Evolutionary conservation across 1,140 invertebrate species (phyloP).

Genomic region (Diachasma alloeum): DNA sequence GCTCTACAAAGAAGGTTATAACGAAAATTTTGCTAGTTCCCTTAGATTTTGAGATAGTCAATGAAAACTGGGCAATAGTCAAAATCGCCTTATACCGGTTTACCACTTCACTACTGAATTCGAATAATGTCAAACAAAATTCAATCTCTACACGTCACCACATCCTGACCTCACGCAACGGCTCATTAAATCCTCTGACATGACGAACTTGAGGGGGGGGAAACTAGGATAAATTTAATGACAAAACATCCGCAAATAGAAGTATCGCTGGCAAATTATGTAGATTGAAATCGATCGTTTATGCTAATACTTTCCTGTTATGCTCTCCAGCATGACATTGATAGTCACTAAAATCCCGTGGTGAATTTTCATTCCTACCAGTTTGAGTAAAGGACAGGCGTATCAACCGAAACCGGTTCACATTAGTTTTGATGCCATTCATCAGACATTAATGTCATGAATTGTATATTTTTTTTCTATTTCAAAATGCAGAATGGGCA

Average conservation of each 20-base stretch:
- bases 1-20: too few species aligned
- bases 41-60: too few species aligned
- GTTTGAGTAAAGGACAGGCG: neutral
- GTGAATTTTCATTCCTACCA: neutral
- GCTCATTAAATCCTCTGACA: neutral
- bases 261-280: neutral
- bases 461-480: neutral
- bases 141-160: neutral
- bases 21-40: too few species aligned
- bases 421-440: neutral
- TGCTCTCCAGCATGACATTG: conserved; percentile 1
- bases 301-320: neutral
- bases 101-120: too few species aligned
- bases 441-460: neutral
- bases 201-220: neutral
- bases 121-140: neutral
- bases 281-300: neutral
- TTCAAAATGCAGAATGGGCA: neutral
- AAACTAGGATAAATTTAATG: neutral
- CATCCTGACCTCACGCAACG: neutral
- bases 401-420: neutral
- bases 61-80: too few species aligned
- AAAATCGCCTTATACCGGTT: too few species aligned
- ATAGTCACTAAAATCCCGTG: neutral
- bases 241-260: neutral